Conservation (phyloP, 2,888 invertebrate species). For the Acrobasis repandana region DNA sequence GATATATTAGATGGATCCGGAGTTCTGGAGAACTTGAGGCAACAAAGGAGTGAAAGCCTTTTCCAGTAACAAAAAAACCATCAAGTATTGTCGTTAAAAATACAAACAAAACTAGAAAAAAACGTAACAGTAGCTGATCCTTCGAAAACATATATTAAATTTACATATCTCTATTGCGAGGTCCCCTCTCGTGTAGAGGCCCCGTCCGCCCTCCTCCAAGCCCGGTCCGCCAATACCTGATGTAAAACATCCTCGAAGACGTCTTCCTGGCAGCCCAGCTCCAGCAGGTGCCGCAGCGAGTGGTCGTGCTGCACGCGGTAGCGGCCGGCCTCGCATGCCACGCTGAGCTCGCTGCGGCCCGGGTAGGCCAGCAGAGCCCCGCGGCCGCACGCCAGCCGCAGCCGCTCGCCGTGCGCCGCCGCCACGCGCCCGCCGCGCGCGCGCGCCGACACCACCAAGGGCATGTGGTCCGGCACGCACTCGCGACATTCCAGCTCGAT, state of each 20-base stretch:
- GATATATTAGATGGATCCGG: too few species aligned
- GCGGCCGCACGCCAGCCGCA: constrained; percentile 60
- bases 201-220: too few species aligned
- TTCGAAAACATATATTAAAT: too few species aligned
- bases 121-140: too few species aligned
- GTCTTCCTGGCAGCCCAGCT: constrained; percentile 74
- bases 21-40: too few species aligned
- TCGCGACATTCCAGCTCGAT: constrained; percentile 69
- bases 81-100: too few species aligned
- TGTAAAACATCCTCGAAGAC: constrained; percentile 73
- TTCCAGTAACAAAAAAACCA: too few species aligned
- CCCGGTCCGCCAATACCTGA: constrained; percentile 47
- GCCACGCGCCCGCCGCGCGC: constrained; percentile 46
- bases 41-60: too few species aligned
- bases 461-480: constrained; percentile 75
- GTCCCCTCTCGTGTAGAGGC: too few species aligned
- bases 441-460: constrained; percentile 64
- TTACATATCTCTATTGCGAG: too few species aligned
- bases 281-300: constrained; percentile 54
- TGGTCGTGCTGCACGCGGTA: constrained; percentile 52
- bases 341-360: constrained; percentile 43
- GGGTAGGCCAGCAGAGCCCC: constrained; percentile 64
- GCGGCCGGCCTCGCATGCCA: constrained; percentile 58
- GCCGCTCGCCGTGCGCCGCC: constrained; percentile 51
- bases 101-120: too few species aligned